Percentiles rank a stretch among this genome's conserved stretches.
These are phyloP conservation scores for Takifugu bimaculatus DNA, from an alignment of 2,113 vertebrate genomes.

Conservation along the genomic window DNA sequence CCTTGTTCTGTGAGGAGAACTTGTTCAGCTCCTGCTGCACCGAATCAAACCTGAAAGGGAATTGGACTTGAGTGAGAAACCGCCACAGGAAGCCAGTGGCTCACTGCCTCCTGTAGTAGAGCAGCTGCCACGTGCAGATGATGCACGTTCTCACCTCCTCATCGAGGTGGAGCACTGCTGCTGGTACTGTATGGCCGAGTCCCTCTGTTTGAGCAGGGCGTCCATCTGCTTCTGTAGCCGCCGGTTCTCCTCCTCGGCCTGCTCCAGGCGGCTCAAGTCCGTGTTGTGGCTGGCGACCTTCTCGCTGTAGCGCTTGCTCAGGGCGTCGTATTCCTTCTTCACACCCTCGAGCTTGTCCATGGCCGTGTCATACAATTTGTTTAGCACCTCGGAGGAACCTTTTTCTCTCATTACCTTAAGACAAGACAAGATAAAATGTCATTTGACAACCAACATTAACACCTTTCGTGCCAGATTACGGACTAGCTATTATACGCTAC, in stretches of 20 bases:
- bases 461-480: neutral
- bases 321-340: slow-evolving; percentile 91
- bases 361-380: slow-evolving; percentile 93
- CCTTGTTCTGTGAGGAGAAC: slow-evolving; percentile 90
- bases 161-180: slow-evolving; percentile 94
- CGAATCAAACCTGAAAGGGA: slow-evolving; percentile 82
- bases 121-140: too few species aligned
- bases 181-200: slow-evolving; percentile 93
- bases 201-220: slow-evolving; percentile 88
- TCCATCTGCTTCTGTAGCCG: slow-evolving; percentile 91
- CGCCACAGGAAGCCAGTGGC: too few species aligned
- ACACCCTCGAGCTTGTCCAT: slow-evolving; percentile 94
- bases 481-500: neutral
- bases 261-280: slow-evolving; percentile 91
- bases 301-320: slow-evolving; percentile 92
- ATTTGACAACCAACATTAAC: too few species aligned
- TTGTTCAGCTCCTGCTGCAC: slow-evolving; percentile 93
- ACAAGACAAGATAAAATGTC: neutral
- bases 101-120: neutral
- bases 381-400: slow-evolving; percentile 93
- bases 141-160: slow-evolving; percentile 77
- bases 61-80: neutral
- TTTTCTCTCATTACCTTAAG: slow-evolving; percentile 91
- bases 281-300: slow-evolving; percentile 91
- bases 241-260: slow-evolving; percentile 89